Conservation (phyloP, 2,888 invertebrate species). For the Perithous albicinctus region DNA sequence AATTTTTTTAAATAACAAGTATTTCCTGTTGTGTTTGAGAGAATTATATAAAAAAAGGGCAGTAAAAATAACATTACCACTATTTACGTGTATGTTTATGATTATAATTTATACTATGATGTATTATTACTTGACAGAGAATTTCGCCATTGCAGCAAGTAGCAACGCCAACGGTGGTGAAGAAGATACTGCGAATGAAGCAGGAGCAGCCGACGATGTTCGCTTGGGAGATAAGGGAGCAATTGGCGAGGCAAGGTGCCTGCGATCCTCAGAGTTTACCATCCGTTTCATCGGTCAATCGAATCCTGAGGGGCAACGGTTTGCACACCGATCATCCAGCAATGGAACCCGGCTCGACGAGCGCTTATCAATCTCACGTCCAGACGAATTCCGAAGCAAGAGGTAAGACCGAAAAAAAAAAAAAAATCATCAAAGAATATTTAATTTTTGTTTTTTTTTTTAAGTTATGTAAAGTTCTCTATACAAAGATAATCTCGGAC, state of each 20-base stretch:
- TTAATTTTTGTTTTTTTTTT: constrained; percentile 8
- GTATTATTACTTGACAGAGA: constrained; percentile 68
- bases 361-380: constrained; percentile 78
- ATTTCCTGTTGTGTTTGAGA: not conserved
- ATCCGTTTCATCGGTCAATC: constrained; percentile 97
- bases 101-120: constrained; percentile 56
- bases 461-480: not conserved
- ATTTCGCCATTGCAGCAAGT: constrained; percentile 92
- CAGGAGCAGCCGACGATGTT: constrained; percentile 98
- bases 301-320: constrained; percentile 95
- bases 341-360: constrained; percentile 76
- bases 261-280: constrained; percentile 97
- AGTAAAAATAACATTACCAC: not conserved
- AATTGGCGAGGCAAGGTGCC: constrained; percentile 94
- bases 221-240: constrained; percentile 98
- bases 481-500: not conserved
- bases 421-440: not conserved
- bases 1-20: no score
- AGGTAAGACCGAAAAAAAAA: constrained; percentile 70
- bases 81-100: constrained; percentile 17
- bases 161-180: constrained; percentile 97
- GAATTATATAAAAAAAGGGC: not conserved
- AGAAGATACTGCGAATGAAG: constrained; percentile 96
- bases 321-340: constrained; percentile 88
- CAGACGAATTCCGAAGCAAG: constrained; percentile 76